Evolutionary conservation across 2,113 vertebrate species (phyloP), one percentile per base, ranked within the genome.

Genomic region (Plecturocebus donacophilus): DNA sequence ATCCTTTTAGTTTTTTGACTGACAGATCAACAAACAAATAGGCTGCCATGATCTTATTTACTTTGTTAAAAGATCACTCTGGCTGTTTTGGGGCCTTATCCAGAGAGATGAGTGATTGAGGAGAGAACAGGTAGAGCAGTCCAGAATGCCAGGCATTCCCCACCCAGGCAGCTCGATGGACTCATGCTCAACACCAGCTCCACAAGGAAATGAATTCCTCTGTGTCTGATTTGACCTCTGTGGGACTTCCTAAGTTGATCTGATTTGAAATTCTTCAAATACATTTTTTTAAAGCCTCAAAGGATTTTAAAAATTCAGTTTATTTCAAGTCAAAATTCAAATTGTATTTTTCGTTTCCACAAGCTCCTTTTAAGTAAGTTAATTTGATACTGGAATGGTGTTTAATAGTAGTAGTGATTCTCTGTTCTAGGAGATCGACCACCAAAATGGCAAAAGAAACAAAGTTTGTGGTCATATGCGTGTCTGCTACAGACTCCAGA

Each of bases 291-390:
- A 8, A 66, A 75, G 47, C 38, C 16, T 91, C 83, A 27, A 58
- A 61, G 25, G 64, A 45, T 25, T 38, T 66, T 71, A 80, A 12
- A 64, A 87, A 92, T 56, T 84, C 82, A 66, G 75, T 49, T 73
- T 94, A 76, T 77, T n/a, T 91, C 45, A 83, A 91, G 64, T 90
- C 61, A 79, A 92, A 95, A 91, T 56, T 54, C n/a, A 93, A 93
- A 56, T 40, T 17, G 45, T 45, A 25, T 27, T 86, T 91, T 82
- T 52, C 49, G 42, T 81, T 68, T 61, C n/a, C 13, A 47, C 32
- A 54, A 64, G 40, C 27, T 91, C 66, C 90, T 71, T 73, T 38
- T 32, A 85, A 93, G 73, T 68, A 49, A 2, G 40, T 30, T 91
- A 66, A 81, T 54, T 58, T 95, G 42, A 58, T 23, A 47, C 4